A percentile compares a stretch with the other conserved stretches of the same genome.
Evolutionary conservation across 2,888 invertebrate species (phyloP).

Genomic region (Meiosimyza platycephala): DNA sequence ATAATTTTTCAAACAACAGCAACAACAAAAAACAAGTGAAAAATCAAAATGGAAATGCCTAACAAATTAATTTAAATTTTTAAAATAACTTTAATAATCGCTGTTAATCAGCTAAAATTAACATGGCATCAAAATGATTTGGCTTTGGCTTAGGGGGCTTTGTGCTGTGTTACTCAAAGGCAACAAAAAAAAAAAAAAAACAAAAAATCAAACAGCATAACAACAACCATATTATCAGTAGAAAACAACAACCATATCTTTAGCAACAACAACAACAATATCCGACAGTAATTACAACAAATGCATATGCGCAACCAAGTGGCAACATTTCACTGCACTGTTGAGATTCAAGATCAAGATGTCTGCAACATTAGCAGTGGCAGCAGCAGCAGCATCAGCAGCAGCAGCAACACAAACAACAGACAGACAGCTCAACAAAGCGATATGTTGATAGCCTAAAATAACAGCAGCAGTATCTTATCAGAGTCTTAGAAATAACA

Average conservation of each 20-base stretch:
- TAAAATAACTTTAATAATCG: conserved; percentile 4
- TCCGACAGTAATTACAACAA: conserved; percentile 4
- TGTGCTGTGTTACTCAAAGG: too few species aligned
- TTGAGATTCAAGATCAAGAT: conserved; percentile 21
- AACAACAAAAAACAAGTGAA: background rate
- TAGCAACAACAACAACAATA: background rate
- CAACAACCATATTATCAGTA: too few species aligned
- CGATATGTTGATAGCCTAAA: conserved; percentile 9
- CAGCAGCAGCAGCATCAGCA: background rate
- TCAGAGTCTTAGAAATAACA: conserved; percentile 15
- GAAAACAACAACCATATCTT: too few species aligned
- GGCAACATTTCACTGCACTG: background rate
- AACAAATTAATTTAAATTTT: conserved; percentile 12
- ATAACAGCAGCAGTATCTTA: conserved; percentile 12
- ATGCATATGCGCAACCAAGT: conserved; percentile 15
- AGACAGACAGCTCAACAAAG: conserved; percentile 1
- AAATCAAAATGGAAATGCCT: background rate
- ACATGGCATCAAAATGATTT: conserved; percentile 10
- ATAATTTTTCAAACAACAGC: background rate
- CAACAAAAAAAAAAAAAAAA: too few species aligned
- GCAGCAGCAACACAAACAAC: background rate
- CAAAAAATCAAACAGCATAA: too few species aligned
- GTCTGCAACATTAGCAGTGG: conserved; percentile 8
- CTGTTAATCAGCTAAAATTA: conserved; percentile 10
- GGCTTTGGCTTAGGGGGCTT: too few species aligned